Evolutionary conservation across 2,797 vertebrate genomes (phyloP), one percentile per base, ranked within the genome.

Genomic region (Micromesistius poutassou): DNA sequence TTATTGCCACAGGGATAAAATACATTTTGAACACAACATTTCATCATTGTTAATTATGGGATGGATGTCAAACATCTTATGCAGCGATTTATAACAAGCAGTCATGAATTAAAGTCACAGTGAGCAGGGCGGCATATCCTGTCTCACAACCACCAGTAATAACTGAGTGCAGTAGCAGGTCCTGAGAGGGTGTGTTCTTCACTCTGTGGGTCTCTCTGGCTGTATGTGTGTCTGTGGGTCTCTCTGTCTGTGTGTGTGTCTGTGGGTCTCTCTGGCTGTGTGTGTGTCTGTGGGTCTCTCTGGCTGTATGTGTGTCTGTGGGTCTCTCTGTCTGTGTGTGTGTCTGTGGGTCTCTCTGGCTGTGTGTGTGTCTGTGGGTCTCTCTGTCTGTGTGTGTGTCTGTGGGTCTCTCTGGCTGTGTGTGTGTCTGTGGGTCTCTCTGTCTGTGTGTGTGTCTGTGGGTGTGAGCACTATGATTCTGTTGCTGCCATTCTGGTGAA

Each of bases 21-120:
- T 50, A 50, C 46, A 55, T 9, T 40, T 40, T 55, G 19, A 55
- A 16, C 19, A 22, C 16, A 22, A 62, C 22, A 5, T 62, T 62
- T 62, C 77, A 66, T 75, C 55, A 85, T 78, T 86, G 46, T 55
- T 5, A 22, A 22, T n/a, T 22, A 55, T 55, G 46, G 46, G 46
- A 55, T 55, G 46, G 46, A 55, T 55, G 46, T 5, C 1, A 55
- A 55, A 22, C 46, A 55, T 55, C 46, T 55, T 42, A 42, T 14
- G 40, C 40, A 42, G 40, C 13, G 2, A 46, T 46, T 46, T 46
- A 46, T 16, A 46, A 16, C 42, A 46, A 55, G 46, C 16, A 55
- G 19, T 55, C 5, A 55, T 1, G 16, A 55, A 5, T 5, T 55
- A 22, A 19, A 22, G 16, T 12, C 46, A n/a, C 46, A 55, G 46